phyloP scores from a whole-genome alignment of 2,888 invertebrate species.

The Melipona beecheii region DNA sequence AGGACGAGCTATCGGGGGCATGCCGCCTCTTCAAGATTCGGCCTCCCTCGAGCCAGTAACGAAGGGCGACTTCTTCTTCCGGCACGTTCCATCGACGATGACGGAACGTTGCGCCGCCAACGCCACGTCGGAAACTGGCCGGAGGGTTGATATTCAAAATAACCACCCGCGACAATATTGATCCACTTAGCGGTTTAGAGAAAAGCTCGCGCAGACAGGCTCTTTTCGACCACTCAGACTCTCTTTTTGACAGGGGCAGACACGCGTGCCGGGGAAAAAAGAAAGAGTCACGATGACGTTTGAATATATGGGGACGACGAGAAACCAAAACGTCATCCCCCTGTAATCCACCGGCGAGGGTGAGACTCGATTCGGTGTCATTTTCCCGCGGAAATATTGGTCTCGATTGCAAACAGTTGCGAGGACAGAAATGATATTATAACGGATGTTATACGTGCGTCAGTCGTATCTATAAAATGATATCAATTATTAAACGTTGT shows the following conservation, averaged over 20 bases:
- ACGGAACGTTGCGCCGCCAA: slow-evolving; percentile 19
- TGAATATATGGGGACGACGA: slow-evolving; percentile 30
- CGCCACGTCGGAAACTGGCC: slow-evolving; percentile 3
- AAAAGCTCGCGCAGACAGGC: background rate
- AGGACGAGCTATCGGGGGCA: slow-evolving; percentile 47
- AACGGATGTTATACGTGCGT: too few species aligned
- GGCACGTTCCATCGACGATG: slow-evolving; percentile 41
- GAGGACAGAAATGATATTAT: too few species aligned
- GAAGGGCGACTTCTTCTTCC: slow-evolving; percentile 54
- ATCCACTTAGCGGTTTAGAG: slow-evolving; percentile 42
- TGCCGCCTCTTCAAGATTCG: slow-evolving; percentile 36
- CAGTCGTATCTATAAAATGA: too few species aligned
- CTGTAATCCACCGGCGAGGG: slow-evolving; percentile 35
- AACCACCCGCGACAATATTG: slow-evolving; percentile 36
- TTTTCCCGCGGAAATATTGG: slow-evolving; percentile 16
- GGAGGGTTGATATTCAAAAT: slow-evolving; percentile 50
- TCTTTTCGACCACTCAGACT: background rate
- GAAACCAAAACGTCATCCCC: slow-evolving; percentile 65
- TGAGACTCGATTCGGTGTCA: slow-evolving; percentile 57
- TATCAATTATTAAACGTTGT: too few species aligned
- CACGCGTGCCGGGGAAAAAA: background rate
- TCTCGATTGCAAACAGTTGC: background rate
- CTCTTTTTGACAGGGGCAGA: background rate
- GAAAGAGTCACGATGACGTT: slow-evolving; percentile 5
- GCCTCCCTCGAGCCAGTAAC: slow-evolving; percentile 42